phyloP scores from a whole-genome alignment of 2,113 vertebrate species.

The Holacanthus passer region DNA sequence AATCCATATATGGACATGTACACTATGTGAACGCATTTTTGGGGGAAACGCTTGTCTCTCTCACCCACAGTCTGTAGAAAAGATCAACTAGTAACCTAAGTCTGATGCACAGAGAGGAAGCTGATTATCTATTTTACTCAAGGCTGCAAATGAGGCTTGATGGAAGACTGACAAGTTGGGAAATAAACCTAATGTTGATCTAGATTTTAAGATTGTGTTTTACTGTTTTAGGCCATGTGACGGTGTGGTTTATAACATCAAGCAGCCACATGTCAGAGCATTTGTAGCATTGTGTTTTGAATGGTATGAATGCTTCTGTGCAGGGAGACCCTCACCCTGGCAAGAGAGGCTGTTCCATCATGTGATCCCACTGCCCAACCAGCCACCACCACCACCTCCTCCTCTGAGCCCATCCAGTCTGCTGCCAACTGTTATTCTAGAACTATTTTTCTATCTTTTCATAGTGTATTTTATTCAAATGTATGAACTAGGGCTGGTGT shows the following conservation, averaged over 20 bases:
- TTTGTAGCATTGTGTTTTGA: background rate
- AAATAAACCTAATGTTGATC: too few species aligned
- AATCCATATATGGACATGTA: background rate
- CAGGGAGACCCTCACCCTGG: conserved; percentile 81
- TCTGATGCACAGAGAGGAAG: background rate
- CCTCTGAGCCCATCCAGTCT: conserved; percentile 61
- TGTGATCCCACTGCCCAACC: conserved; percentile 83
- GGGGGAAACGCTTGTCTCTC: too few species aligned
- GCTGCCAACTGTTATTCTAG: conserved; percentile 72
- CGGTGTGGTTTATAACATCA: background rate
- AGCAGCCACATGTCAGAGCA: background rate
- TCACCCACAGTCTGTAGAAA: too few species aligned
- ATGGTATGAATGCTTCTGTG: background rate
- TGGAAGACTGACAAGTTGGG: too few species aligned
- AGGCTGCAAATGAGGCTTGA: too few species aligned
- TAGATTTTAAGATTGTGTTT: background rate
- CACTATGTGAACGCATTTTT: background rate
- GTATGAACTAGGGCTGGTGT: too few species aligned
- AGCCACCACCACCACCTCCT: background rate
- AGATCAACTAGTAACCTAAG: too few species aligned
- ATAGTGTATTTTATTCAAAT: conserved; percentile 62
- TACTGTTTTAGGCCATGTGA: background rate
- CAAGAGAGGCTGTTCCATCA: conserved; percentile 86
- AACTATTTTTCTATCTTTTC: conserved; percentile 83
- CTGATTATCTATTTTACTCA: background rate